Percentiles rank a stretch among this genome's conserved stretches.
Conservation (phyloP, 2,888 invertebrate genomes). For the Conops quadrifasciatus region DNA sequence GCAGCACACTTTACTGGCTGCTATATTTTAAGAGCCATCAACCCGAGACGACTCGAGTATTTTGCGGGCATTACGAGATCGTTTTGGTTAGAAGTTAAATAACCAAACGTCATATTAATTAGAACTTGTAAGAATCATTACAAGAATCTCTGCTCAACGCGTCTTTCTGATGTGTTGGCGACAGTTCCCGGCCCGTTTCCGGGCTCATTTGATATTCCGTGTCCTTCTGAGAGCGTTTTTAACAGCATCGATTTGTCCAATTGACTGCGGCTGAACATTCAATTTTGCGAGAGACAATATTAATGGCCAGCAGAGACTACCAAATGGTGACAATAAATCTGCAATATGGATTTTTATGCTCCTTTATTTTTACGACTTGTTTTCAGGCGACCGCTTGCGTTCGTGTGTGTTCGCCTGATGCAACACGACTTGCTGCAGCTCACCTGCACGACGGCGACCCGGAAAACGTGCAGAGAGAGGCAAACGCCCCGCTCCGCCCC, state of each 20-base stretch:
- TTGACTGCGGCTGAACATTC: not conserved
- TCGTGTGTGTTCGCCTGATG: not conserved
- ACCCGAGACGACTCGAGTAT: no score
- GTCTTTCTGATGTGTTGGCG: no score
- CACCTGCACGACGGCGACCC: not conserved
- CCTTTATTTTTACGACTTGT: not conserved
- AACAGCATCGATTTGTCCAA: slow-evolving; percentile 29
- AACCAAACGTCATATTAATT: no score
- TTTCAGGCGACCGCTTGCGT: no score
- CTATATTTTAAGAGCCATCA: no score
- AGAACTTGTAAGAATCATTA: no score
- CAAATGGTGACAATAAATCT: slow-evolving; percentile 25
- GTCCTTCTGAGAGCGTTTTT: slow-evolving; percentile 3
- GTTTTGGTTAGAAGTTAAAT: no score
- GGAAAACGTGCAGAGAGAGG: not conserved
- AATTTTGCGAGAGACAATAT: slow-evolving; percentile 11
- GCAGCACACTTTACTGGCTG: no score
- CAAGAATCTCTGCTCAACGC: no score
- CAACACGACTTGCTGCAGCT: not conserved
- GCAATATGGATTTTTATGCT: slow-evolving; percentile 9
- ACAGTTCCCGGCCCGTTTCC: no score
- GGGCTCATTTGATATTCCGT: not conserved
- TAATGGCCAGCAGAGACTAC: slow-evolving; percentile 9
- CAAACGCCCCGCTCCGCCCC: not conserved
- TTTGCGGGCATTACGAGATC: no score